Conservation (phyloP, 2,113 vertebrate species). For the Bombycilla garrulus region DNA sequence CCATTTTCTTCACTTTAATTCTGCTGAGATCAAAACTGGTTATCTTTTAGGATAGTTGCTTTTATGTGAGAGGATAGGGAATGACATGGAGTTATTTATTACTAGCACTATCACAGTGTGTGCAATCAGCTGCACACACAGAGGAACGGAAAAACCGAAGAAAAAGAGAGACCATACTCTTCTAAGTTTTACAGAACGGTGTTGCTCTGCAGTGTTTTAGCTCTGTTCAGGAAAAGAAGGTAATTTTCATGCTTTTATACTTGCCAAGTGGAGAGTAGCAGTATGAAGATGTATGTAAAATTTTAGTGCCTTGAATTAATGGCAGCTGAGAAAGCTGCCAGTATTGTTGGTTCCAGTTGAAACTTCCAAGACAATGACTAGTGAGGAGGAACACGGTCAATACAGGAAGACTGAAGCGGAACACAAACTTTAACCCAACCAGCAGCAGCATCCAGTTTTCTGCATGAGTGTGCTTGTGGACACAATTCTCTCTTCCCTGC, state of each 20-base stretch:
- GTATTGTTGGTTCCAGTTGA: not conserved
- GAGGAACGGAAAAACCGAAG: not conserved
- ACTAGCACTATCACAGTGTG: not conserved
- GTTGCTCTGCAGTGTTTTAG: not conserved
- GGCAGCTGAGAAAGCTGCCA: not conserved
- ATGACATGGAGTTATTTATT: not conserved
- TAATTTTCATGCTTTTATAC: not conserved
- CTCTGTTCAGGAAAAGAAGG: not conserved
- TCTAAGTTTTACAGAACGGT: not conserved
- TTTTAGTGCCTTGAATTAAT: not conserved
- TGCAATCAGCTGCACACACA: not conserved
- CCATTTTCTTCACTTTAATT: not conserved
- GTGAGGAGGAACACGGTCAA: not conserved
- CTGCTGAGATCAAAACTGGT: not conserved
- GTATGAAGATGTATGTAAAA: not conserved
- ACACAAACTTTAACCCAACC: not conserved
- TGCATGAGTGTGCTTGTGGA: not conserved
- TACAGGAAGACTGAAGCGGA: not conserved
- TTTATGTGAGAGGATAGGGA: not conserved
- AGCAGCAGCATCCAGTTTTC: not conserved
- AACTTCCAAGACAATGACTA: not conserved
- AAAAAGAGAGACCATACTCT: not conserved
- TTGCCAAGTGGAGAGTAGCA: not conserved
- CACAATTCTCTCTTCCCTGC: not conserved
- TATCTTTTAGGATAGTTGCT: not conserved